phyloP scores from a whole-genome alignment of 2,797 vertebrate genomes.

The Ctenopoma kingsleyae region DNA sequence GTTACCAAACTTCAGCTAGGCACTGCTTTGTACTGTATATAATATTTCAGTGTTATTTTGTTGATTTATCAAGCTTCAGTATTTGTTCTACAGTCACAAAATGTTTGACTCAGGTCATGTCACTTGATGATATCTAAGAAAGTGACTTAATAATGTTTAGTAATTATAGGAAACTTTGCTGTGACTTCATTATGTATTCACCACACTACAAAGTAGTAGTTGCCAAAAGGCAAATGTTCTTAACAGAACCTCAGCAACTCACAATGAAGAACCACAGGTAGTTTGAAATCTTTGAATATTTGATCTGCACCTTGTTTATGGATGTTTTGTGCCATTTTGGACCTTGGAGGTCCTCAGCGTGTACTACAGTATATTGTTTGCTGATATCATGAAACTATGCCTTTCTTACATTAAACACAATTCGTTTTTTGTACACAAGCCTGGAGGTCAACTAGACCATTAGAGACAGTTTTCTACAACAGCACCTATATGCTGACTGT shows the following conservation, averaged over 20 bases:
- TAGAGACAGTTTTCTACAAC: conserved; percentile 50
- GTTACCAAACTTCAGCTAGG: neutral
- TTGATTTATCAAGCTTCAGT: too few species aligned
- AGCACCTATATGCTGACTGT: conserved; percentile 54
- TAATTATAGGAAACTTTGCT: too few species aligned
- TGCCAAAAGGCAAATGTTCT: neutral
- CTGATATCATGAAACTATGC: conserved; percentile 12
- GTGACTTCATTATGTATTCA: too few species aligned
- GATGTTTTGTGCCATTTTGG: neutral
- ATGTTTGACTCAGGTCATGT: neutral
- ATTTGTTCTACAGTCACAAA: neutral
- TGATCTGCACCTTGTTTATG: too few species aligned
- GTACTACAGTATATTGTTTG: neutral
- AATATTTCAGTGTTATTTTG: too few species aligned
- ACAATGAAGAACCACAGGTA: neutral
- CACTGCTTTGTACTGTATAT: neutral
- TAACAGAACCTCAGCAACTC: neutral
- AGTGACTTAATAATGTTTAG: too few species aligned
- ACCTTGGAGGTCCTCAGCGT: neutral
- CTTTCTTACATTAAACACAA: conserved; percentile 43
- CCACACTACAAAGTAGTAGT: too few species aligned
- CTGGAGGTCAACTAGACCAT: conserved; percentile 58
- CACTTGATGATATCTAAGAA: too few species aligned
- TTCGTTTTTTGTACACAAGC: conserved; percentile 52
- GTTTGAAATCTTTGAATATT: neutral